phyloP scores from a whole-genome alignment of 2,888 invertebrate species.

The Pachymerium ferrugineum region DNA sequence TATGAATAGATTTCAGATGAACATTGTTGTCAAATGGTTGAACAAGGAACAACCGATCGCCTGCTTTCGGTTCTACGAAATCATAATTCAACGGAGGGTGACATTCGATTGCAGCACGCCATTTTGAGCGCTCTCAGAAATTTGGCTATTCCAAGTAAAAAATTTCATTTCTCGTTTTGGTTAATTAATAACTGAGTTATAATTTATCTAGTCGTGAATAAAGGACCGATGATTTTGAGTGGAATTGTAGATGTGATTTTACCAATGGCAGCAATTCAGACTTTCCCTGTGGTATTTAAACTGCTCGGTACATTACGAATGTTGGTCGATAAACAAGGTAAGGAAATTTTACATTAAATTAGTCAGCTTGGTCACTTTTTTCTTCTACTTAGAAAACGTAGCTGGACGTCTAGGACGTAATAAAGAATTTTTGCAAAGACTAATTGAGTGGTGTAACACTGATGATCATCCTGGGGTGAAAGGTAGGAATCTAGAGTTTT shows the following conservation, averaged over 20 bases:
- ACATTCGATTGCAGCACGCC: constrained; percentile 65
- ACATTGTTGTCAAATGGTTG: constrained; percentile 77
- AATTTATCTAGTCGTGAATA: constrained; percentile 54
- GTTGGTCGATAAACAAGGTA: constrained; percentile 66
- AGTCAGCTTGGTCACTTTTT: too few relatives aligned
- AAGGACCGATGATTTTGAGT: constrained; percentile 62
- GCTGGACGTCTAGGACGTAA: constrained; percentile 62
- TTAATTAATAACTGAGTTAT: neutral
- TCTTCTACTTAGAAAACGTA: constrained; percentile 61
- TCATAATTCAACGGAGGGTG: constrained; percentile 57
- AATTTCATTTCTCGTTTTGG: neutral
- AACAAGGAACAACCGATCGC: constrained; percentile 67
- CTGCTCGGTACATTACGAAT: constrained; percentile 77
- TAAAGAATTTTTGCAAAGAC: constrained; percentile 58
- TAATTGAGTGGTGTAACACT: constrained; percentile 69
- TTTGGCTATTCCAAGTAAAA: constrained; percentile 46
- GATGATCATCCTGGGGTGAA: constrained; percentile 77
- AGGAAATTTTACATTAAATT: constrained; percentile 14
- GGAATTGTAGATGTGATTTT: constrained; percentile 68
- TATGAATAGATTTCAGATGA: constrained; percentile 53
- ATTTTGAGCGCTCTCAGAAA: constrained; percentile 64
- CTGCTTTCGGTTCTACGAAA: constrained; percentile 51
- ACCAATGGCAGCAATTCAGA: constrained; percentile 61
- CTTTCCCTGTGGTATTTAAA: constrained; percentile 74
- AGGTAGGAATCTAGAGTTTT: constrained; percentile 47